Base-by-base conservation (phyloP, 2,888 invertebrate species). In the Hypena proboscidalis region DNA sequence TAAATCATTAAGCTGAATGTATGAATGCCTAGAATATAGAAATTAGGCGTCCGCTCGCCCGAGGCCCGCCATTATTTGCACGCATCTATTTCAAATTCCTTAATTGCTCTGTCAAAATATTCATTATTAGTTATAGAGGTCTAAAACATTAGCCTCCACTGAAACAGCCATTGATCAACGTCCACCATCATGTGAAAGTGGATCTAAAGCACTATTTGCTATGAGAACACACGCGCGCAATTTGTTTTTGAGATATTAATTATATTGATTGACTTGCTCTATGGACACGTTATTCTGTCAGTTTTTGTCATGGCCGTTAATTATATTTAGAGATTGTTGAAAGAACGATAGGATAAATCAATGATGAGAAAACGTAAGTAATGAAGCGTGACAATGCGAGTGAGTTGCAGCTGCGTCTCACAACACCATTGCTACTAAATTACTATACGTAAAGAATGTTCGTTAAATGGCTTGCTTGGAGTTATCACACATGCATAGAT, bases 71-170 rank as follows among this genome's bases (percentile, higher is more conserved):
- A 34, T 63, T 69, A 65, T 67, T 74, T 57, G 66, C 69, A 40
- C 42, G 43, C 51, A 44, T 63, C 53, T 51, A 36, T 54, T 65
- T 55, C 52, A 57, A 56, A 49, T 47, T 63, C 55, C 68, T 61
- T 82, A 78, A 85, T 83, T 78, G 72, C 68, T 66, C 77, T 84
- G 84, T 84, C 85, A 79, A 79, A 85, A 78, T 61, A 63, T 56
- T 70, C 72, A 80, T 80, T 73, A 72, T 65, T 67, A 57, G 57
- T 47, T n/a, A 53, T 37, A 46, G 61, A 55, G 61, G 52, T 61
- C 45, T 42, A 58, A 56, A 51, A 59, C 70, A 68, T 79, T 77
- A 74, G 70, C 67, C 69, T 78, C 67, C 69, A 79, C 78, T 78
- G 76, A 72, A 69, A 65, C 60, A 56, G 58, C 64, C 77, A 72